Evolutionary conservation across 2,113 vertebrate genomes (phyloP), one percentile per base, ranked within the genome.

Genomic region (Chlorodrepanis virens): DNA sequence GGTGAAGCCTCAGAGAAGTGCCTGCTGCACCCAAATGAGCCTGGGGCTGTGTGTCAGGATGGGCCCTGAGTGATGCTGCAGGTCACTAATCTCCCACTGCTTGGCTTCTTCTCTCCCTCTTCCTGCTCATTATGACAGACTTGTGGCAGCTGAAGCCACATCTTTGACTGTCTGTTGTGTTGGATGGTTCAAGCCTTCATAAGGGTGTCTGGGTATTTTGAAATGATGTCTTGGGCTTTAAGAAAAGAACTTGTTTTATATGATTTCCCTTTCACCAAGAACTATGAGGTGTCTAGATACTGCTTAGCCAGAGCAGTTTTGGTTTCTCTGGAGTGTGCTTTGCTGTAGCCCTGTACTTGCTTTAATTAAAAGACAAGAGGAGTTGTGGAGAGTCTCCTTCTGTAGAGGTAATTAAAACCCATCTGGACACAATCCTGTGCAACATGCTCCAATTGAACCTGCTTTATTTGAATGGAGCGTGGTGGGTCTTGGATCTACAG

Each of bases 11-110:
- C 6, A 29, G 23, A 1, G 29, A 52, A 14, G 69, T 63, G 28
- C 53, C 39, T 17, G 24, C 35, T 75, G 21, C 49, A 42, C 24
- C 25, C 1, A 0, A 5, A 1, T 1, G 13, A 35, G 19, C 35
- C 20, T 44, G 45, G 42, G 45, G 18, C n/a, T 44, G 4, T 33
- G 29, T 57, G 31, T 6, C 40, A 79, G 56, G 24, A 23, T 56
- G 56, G 56, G 49, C 29, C 28, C 16, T 0, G 11, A 35, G 71
- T 12, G 50, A 9, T 52, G 21, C 24, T 59, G 56, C 52, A 14
- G 11, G 52, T 56, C 11, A 11, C 39, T 52, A 0, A 6, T 56
- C 82, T 74, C 19, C 2, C 40, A 2, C 10, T 50, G 59, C 40
- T 69, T 8, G 39, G 23, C 35, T 57, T 21, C 65, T 25, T 22